phyloP scores from a whole-genome alignment of 2,797 vertebrate genomes.

The Pseudochaenichthys georgianus region DNA sequence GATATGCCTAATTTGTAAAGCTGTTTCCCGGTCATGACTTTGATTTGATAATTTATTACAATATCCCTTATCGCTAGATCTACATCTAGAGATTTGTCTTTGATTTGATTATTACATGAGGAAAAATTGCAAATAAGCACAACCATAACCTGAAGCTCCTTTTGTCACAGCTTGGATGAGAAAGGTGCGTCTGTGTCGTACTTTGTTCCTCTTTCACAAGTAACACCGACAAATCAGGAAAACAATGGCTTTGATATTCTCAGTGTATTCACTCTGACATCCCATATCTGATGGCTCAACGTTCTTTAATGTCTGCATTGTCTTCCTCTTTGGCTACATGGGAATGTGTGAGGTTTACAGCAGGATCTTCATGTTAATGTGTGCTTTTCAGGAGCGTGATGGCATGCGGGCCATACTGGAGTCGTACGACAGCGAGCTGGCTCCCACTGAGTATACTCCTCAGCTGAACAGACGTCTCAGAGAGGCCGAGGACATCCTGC shows the following conservation, averaged over 20 bases:
- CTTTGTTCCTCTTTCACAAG: conserved; percentile 52
- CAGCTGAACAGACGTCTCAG: conserved; percentile 90
- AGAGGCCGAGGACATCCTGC: conserved; percentile 93
- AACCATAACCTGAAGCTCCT: conserved; percentile 35
- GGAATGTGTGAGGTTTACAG: background rate
- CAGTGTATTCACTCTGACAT: conserved; percentile 8
- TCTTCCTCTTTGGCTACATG: background rate
- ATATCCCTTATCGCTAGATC: conserved; percentile 27
- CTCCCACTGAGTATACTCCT: conserved; percentile 88
- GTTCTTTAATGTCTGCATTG: conserved; percentile 15
- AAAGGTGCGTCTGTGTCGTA: conserved; percentile 17
- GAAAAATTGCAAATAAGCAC: conserved; percentile 19
- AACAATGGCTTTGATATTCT: conserved; percentile 26
- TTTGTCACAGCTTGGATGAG: conserved; percentile 29
- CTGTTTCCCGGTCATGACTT: conserved; percentile 38
- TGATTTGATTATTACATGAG: conserved; percentile 52
- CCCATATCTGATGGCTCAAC: background rate
- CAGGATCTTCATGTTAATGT: background rate
- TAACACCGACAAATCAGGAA: conserved; percentile 10
- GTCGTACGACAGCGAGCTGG: conserved; percentile 94
- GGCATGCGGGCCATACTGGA: conserved; percentile 95
- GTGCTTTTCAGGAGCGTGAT: conserved; percentile 89
- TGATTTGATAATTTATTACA: conserved; percentile 30
- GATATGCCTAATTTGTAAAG: conserved; percentile 40
- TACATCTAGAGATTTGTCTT: conserved; percentile 31